phyloP scores from a whole-genome alignment of 2,888 invertebrate species.

The Calliscelio sp. region DNA sequence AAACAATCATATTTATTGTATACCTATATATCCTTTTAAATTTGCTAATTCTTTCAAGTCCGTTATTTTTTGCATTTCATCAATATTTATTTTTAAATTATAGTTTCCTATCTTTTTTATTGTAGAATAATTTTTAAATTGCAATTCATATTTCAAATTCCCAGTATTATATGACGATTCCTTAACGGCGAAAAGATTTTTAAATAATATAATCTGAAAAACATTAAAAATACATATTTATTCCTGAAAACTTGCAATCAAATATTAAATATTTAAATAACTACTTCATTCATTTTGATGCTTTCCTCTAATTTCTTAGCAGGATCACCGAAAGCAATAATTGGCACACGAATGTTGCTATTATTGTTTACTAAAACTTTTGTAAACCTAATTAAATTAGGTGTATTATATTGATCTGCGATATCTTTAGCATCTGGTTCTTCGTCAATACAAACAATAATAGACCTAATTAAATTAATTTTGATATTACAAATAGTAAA shows the following conservation, averaged over 20 bases:
- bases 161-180: not conserved
- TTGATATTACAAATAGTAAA: no score
- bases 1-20: not conserved
- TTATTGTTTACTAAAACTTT: not conserved
- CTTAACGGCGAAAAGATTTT: not conserved
- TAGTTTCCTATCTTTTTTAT: not conserved
- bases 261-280: no score
- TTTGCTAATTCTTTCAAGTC: not conserved
- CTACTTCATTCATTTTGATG: no score
- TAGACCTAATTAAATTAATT: not conserved
- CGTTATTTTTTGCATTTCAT: not conserved
- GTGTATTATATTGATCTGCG: no score
- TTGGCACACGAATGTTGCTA: not conserved
- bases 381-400: no score
- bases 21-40: not conserved
- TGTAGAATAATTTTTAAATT: not conserved
- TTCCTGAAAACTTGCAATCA: no score
- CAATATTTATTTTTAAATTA: not conserved
- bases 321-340: not conserved
- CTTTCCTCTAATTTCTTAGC: not conserved
- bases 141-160: not conserved
- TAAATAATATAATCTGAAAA: constrained; percentile 1
- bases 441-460: not conserved
- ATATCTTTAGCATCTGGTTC: no score
- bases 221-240: no score